phyloP scores from a whole-genome alignment of 2,888 invertebrate genomes.

The Ectemnius lituratus region DNA sequence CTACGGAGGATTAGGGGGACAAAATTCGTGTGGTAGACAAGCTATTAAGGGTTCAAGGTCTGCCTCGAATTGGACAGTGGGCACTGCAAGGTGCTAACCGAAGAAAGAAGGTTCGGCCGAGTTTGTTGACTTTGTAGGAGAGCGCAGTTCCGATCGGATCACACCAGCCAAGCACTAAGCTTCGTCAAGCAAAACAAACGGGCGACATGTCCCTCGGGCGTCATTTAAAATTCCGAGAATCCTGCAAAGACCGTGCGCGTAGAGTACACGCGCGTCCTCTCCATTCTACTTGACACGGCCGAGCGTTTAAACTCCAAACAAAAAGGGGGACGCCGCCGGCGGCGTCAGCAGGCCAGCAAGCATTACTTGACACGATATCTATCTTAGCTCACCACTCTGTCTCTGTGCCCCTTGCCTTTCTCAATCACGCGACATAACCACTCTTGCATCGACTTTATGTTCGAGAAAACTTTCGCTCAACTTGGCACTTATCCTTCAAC shows the following conservation, averaged over 20 bases:
- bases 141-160: constrained; percentile 30
- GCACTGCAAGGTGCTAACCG: not conserved
- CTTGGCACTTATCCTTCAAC: no score
- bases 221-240: constrained; percentile 28
- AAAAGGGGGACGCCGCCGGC: not conserved
- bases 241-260: constrained; percentile 12
- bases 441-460: no score
- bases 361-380: not conserved
- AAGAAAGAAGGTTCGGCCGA: constrained; percentile 13
- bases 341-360: not conserved
- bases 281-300: constrained; percentile 4
- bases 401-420: not conserved
- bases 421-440: not conserved
- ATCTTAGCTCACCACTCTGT: not conserved
- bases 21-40: not conserved
- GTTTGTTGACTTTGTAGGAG: constrained; percentile 53
- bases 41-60: no score
- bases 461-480: no score
- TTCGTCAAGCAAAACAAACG: constrained; percentile 43
- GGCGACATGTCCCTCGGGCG: constrained; percentile 22
- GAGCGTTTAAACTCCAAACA: constrained; percentile 7
- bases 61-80: no score
- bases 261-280: not conserved
- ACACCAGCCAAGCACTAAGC: constrained; percentile 10
- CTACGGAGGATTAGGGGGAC: no score